Evolutionary conservation across 2,113 vertebrate genomes (phyloP).

Genomic region (Ceratotherium simum): DNA sequence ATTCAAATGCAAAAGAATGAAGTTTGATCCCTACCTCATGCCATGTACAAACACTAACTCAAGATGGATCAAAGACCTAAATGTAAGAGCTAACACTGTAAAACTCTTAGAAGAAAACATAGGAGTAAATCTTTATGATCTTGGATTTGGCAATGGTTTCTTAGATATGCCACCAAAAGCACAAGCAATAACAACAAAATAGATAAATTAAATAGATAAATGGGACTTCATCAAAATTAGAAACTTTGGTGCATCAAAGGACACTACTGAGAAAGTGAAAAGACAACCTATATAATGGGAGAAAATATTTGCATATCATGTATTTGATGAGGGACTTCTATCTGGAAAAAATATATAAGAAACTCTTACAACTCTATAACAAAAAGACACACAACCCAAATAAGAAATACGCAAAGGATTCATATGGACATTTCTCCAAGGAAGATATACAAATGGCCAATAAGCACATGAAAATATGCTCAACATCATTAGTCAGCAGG

Average conservation of each 20-base stretch:
- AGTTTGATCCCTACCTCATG: not conserved
- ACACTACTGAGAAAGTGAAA: not conserved
- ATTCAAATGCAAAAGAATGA: not conserved
- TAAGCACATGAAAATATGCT: not conserved
- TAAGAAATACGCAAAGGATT: not conserved
- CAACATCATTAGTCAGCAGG: not conserved
- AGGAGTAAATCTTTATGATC: not conserved
- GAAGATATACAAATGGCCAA: not conserved
- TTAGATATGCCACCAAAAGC: not conserved
- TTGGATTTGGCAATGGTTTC: not conserved
- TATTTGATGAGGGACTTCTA: not conserved
- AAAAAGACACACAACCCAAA: not conserved
- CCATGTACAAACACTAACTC: not conserved
- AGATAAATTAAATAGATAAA: not conserved
- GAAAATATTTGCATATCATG: not conserved
- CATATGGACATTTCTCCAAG: not conserved
- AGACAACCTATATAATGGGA: not conserved
- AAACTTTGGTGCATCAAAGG: not conserved
- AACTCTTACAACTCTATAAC: not conserved
- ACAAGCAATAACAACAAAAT: not conserved
- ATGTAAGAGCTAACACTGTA: not conserved
- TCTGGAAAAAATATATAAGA: constrained; percentile 2
- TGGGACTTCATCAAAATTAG: not conserved
- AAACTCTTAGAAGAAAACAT: constrained; percentile 24
- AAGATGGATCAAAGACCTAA: not conserved